phyloP scores from a whole-genome alignment of 2,797 vertebrate genomes.

The Amblyopsis hoosieri region DNA sequence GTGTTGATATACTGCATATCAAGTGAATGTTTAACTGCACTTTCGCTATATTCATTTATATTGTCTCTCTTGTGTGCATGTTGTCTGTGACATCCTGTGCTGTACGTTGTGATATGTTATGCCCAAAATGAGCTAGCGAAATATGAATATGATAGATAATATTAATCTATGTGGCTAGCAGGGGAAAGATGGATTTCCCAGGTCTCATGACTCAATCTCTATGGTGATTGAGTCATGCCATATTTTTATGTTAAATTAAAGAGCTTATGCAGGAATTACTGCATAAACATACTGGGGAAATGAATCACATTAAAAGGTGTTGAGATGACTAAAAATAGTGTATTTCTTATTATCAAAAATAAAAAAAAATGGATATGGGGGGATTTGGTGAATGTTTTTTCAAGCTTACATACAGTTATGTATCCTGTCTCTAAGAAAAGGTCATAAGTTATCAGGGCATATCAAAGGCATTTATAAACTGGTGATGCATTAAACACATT shows the following conservation, averaged over 20 bases:
- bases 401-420: constrained; percentile 32
- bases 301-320: neutral
- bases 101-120: constrained; percentile 35
- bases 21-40: too few relatives aligned
- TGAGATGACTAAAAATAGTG: neutral
- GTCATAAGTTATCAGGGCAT: constrained; percentile 12
- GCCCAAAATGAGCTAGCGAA: constrained; percentile 24
- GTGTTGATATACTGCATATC: too few relatives aligned
- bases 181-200: neutral
- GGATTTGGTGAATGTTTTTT: constrained; percentile 2
- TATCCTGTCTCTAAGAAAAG: constrained; percentile 22
- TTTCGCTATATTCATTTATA: too few relatives aligned
- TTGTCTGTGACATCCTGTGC: neutral
- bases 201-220: constrained; percentile 1
- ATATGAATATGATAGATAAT: constrained; percentile 5
- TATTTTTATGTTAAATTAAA: neutral
- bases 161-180: neutral
- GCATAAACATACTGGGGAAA: neutral
- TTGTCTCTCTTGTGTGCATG: neutral
- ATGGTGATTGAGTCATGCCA: constrained; percentile 12
- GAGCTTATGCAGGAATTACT: neutral
- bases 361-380: neutral
- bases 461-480: constrained; percentile 15
- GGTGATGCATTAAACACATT: constrained; percentile 27
- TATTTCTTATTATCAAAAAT: neutral